Evolutionary conservation across 2,113 vertebrate species (phyloP).

Genomic region (Lota lota): DNA sequence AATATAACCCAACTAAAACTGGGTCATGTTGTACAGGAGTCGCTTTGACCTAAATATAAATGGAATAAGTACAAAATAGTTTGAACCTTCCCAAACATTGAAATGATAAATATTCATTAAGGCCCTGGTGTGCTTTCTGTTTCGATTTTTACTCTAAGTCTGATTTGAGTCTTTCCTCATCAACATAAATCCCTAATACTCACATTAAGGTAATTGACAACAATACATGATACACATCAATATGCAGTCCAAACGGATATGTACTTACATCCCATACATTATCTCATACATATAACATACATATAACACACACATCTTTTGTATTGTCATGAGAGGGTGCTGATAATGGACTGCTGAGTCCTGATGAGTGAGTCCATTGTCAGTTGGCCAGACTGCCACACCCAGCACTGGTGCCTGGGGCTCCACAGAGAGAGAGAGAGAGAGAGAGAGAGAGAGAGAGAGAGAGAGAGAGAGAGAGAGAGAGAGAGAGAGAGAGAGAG

Average conservation of each 20-base stretch:
- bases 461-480: too few species aligned
- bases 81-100: conserved; percentile 34
- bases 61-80: conserved; percentile 19
- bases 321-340: too few species aligned
- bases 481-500: too few species aligned
- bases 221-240: too few species aligned
- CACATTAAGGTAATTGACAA: neutral
- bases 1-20: conserved; percentile 39
- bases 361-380: conserved; percentile 27
- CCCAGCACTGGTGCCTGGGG: conserved; percentile 46
- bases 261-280: neutral
- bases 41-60: conserved; percentile 61
- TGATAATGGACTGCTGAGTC: conserved; percentile 8
- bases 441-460: neutral
- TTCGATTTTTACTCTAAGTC: neutral
- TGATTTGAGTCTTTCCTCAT: neutral
- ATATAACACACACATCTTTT: neutral
- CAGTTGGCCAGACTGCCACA: conserved; percentile 52
- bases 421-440: conserved; percentile 6
- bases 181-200: neutral
- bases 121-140: neutral
- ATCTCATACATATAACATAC: neutral
- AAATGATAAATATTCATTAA: conserved; percentile 47
- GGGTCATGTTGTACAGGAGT: conserved; percentile 43
- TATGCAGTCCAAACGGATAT: neutral